These are phyloP conservation scores for Schizaphis graminum DNA, from an alignment of 2,888 invertebrate genomes.

Conservation along the genomic window DNA sequence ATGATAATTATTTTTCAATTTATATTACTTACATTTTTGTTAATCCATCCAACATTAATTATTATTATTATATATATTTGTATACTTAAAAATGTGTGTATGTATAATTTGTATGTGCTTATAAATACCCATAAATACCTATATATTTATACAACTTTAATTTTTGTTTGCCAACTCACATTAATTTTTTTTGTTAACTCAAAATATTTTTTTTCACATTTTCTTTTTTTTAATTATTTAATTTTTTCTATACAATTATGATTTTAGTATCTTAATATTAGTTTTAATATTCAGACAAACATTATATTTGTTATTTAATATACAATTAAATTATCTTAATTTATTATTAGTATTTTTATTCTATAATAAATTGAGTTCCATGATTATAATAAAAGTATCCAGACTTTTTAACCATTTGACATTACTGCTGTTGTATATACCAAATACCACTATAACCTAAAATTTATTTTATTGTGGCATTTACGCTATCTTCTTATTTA, in stretches of 20 bases:
- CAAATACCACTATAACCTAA: not conserved
- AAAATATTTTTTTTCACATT: not conserved
- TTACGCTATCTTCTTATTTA: not conserved
- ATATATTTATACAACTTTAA: not conserved
- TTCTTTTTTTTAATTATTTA: constrained; percentile 23
- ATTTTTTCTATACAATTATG: constrained; percentile 25
- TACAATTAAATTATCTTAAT: not conserved
- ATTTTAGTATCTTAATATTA: not conserved
- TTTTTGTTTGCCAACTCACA: not conserved
- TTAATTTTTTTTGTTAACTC: not conserved
- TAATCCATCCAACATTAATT: not conserved
- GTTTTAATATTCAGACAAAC: not conserved
- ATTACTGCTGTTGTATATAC: not conserved
- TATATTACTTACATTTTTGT: constrained; percentile 45
- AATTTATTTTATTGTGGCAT: not conserved
- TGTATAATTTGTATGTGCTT: constrained; percentile 20
- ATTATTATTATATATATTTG: constrained; percentile 2
- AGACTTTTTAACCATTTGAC: no score
- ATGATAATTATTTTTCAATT: constrained; percentile 30
- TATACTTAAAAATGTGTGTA: not conserved
- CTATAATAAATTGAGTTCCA: not conserved
- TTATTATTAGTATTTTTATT: not conserved
- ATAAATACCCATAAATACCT: not conserved
- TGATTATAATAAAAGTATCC: not conserved
- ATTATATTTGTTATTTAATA: not conserved